These are phyloP conservation scores for Parotocinclus haroldoi DNA, from an alignment of 2,797 vertebrate genomes.

Conservation along the genomic window DNA sequence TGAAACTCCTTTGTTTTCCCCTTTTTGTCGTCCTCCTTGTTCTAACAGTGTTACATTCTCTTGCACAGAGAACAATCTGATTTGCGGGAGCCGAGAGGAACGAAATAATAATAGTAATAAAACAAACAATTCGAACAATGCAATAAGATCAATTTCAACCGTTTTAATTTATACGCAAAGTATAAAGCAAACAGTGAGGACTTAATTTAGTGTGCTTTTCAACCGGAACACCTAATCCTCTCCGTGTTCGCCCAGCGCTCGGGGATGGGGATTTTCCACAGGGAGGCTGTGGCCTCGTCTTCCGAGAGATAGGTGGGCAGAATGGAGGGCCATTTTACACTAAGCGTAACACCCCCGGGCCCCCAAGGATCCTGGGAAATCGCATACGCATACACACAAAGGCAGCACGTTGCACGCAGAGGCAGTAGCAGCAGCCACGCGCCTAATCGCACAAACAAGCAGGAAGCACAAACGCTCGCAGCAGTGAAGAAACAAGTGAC, in stretches of 20 bases:
- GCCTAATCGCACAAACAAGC: constrained; percentile 52
- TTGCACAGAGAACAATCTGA: constrained; percentile 76
- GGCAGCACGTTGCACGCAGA: not conserved
- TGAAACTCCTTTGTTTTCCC: constrained; percentile 42
- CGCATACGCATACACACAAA: constrained; percentile 28
- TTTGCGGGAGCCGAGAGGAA: constrained; percentile 65
- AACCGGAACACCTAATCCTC: constrained; percentile 72
- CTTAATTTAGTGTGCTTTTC: constrained; percentile 75
- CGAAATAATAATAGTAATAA: constrained; percentile 65
- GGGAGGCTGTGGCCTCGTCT: constrained; percentile 56
- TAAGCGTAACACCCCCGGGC: constrained; percentile 47
- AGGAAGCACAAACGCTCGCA: constrained; percentile 53
- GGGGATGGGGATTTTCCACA: constrained; percentile 64
- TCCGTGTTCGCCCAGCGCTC: constrained; percentile 49
- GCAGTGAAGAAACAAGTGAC: constrained; percentile 59
- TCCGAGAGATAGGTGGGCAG: constrained; percentile 72
- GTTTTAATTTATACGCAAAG: constrained; percentile 73
- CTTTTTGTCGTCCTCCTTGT: constrained; percentile 58
- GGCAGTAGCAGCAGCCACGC: constrained; percentile 41
- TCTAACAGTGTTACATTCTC: constrained; percentile 65
- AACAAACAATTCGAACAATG: constrained; percentile 58
- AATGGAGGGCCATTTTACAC: constrained; percentile 59
- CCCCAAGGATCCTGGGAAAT: constrained; percentile 34
- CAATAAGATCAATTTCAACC: constrained; percentile 63
- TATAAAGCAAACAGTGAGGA: constrained; percentile 74